Percentiles rank a stretch among this genome's conserved stretches.
These are phyloP conservation scores for Coregonus ussuriensis DNA, from an alignment of 2,797 vertebrate species.

Conservation along the genomic window DNA sequence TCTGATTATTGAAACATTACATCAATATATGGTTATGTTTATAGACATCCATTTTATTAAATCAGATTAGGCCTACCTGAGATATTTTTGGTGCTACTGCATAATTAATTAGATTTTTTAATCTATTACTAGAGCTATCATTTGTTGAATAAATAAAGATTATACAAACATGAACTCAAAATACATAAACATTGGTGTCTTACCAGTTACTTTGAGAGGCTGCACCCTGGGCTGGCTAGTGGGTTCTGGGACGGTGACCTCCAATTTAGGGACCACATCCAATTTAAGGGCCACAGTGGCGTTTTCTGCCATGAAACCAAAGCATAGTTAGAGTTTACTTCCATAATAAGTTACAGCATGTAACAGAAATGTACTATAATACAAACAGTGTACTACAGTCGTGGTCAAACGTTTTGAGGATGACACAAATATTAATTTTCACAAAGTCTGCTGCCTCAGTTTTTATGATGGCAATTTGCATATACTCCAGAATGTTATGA, in stretches of 20 bases:
- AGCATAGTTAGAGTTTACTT: background rate
- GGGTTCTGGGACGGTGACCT: background rate
- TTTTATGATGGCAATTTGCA: too few relatives aligned
- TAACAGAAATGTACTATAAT: background rate
- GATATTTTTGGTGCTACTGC: too few relatives aligned
- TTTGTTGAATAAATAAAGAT: background rate
- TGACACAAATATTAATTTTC: too few relatives aligned
- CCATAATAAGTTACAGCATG: background rate
- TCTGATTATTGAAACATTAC: too few relatives aligned
- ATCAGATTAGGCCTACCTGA: background rate
- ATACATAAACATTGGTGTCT: background rate
- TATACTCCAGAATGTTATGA: too few relatives aligned
- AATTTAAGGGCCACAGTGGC: slow-evolving; percentile 28
- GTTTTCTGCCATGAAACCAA: slow-evolving; percentile 15
- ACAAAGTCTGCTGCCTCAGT: too few relatives aligned
- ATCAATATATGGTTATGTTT: too few relatives aligned
- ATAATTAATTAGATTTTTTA: background rate
- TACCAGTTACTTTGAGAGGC: slow-evolving; percentile 33
- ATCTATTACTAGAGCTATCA: background rate
- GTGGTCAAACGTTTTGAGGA: too few relatives aligned
- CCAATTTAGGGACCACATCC: slow-evolving; percentile 1
- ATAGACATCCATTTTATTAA: too few relatives aligned
- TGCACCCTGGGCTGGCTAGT: background rate
- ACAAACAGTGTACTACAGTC: too few relatives aligned
- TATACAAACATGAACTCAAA: background rate